phyloP scores from a whole-genome alignment of 2,888 invertebrate genomes.

The Dioctria rufipes region DNA sequence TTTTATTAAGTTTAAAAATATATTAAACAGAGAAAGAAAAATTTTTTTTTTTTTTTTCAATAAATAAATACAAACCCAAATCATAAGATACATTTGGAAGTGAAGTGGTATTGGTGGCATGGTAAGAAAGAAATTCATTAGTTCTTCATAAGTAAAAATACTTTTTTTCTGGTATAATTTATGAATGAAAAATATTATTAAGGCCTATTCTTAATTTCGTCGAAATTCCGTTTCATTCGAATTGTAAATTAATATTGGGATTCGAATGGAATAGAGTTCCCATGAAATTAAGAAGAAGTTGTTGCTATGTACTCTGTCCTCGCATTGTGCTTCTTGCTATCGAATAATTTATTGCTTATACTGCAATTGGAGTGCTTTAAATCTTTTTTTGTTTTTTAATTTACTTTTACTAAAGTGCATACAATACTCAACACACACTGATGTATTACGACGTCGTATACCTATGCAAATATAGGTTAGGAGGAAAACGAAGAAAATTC shows the following conservation, averaged over 20 bases:
- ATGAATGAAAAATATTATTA: background rate
- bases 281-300: background rate
- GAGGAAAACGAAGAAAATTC: no score
- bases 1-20: background rate
- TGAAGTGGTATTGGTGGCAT: background rate
- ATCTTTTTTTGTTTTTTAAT: no score
- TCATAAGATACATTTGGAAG: background rate
- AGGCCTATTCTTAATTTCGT: background rate
- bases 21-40: background rate
- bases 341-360: constrained; percentile 27
- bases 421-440: no score
- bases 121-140: background rate
- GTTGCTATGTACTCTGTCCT: background rate
- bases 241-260: no score
- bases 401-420: no score
- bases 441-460: no score
- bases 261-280: background rate
- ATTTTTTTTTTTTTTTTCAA: no score
- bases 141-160: background rate
- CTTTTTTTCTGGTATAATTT: background rate
- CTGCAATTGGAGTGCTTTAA: no score
- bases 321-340: constrained; percentile 32
- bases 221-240: no score
- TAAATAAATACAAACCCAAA: background rate
- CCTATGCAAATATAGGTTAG: no score